Percentiles rank a stretch among this genome's conserved stretches.
Evolutionary conservation across 2,113 vertebrate genomes (phyloP).

Genomic region (Phalacrocorax carbo): DNA sequence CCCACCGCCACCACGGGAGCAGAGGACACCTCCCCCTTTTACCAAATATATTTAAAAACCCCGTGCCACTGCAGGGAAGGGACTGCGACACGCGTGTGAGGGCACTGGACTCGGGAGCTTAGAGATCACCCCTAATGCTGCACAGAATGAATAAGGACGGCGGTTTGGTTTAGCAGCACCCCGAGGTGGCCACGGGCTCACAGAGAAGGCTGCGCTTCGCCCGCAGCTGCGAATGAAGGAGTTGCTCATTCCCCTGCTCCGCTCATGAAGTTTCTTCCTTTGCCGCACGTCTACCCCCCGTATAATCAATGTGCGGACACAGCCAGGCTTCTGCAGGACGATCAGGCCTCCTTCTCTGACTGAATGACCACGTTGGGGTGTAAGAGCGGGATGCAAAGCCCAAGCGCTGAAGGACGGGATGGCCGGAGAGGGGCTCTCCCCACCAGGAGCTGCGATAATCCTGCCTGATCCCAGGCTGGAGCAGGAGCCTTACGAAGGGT

Average conservation of each 20-base stretch:
- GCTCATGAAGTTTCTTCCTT: neutral
- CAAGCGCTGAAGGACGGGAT: rapidly evolving
- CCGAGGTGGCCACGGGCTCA: neutral
- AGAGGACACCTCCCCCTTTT: neutral
- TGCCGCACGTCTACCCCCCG: neutral
- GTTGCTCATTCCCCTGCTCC: neutral
- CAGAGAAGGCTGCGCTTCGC: neutral
- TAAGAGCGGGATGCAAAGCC: neutral
- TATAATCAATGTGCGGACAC: neutral
- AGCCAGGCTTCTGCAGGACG: neutral
- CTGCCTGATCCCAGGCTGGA: neutral
- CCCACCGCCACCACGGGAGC: neutral
- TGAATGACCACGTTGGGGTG: rapidly evolving
- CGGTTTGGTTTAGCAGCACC: rapidly evolving
- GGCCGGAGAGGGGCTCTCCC: neutral
- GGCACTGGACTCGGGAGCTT: neutral
- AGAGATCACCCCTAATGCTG: neutral
- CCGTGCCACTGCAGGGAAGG: neutral
- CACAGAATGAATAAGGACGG: neutral
- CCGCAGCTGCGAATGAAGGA: neutral
- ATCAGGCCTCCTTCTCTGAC: no score
- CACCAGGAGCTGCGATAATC: neutral
- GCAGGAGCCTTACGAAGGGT: neutral
- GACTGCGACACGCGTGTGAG: rapidly evolving
- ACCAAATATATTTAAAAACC: neutral